A percentile compares a stretch with the other conserved stretches of the same genome.
Conservation (phyloP, 2,113 vertebrate genomes). For the Aphyosemion australe region DNA sequence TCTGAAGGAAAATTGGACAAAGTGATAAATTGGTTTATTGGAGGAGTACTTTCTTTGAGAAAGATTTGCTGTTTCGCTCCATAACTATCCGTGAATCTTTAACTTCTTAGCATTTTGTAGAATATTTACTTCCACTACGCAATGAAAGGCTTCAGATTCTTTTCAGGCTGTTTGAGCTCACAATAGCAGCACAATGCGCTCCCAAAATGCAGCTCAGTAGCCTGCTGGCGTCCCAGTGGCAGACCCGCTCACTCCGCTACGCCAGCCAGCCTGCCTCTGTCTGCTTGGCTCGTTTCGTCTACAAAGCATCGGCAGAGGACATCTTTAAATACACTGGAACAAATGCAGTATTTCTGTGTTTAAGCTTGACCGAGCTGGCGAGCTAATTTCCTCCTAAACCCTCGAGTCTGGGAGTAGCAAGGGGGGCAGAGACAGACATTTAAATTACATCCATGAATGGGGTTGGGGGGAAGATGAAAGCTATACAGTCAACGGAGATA, state of each 20-base stretch:
- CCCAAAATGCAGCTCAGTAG: constrained; percentile 52
- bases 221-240: constrained; percentile 30
- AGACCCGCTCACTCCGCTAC: constrained; percentile 28
- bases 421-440: constrained; percentile 65
- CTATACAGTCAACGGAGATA: not conserved
- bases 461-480: constrained; percentile 39
- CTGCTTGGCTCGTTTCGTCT: constrained; percentile 47
- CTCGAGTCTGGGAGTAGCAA: constrained; percentile 73
- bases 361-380: constrained; percentile 79
- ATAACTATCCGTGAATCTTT: too few relatives aligned
- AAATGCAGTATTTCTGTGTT: constrained; percentile 75
- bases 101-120: too few relatives aligned
- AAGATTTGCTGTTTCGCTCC: too few relatives aligned
- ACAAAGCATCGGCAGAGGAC: constrained; percentile 67
- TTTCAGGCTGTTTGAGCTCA: constrained; percentile 60
- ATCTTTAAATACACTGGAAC: constrained; percentile 77
- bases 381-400: constrained; percentile 81
- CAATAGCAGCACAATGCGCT: constrained; percentile 41
- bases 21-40: constrained; percentile 16
- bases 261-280: constrained; percentile 27
- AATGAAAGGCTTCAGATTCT: constrained; percentile 20
- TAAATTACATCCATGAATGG: constrained; percentile 76
- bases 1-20: constrained; percentile 1
- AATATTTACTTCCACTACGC: not conserved
- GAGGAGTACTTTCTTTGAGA: not conserved